phyloP scores from a whole-genome alignment of 2,888 invertebrate genomes.

The Antitype chi region DNA sequence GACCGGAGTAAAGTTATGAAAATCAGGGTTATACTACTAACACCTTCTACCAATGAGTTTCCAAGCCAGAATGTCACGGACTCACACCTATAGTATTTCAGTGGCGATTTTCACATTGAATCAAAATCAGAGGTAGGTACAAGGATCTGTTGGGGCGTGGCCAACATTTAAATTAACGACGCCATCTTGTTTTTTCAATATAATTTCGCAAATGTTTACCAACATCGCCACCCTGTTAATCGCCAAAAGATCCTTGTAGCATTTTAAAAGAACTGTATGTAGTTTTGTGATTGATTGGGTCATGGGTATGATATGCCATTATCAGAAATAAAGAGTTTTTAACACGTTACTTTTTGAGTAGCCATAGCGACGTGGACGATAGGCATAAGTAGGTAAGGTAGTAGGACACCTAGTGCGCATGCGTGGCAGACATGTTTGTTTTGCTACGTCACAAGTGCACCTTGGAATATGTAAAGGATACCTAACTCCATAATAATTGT shows the following conservation, averaged over 20 bases:
- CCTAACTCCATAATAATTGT: slow-evolving; percentile 54
- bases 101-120: not conserved
- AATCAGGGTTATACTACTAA: too few species aligned
- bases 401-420: slow-evolving; percentile 35
- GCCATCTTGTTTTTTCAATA: not conserved
- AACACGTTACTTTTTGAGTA: not conserved
- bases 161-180: not conserved
- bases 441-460: slow-evolving; percentile 43
- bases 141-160: not conserved
- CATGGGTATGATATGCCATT: not conserved
- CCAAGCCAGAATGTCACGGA: not conserved
- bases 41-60: not conserved
- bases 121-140: not conserved
- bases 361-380: not conserved
- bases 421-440: slow-evolving; percentile 41
- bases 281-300: not conserved
- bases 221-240: not conserved
- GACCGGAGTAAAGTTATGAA: too few species aligned
- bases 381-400: slow-evolving; percentile 53
- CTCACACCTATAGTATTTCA: not conserved
- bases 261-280: not conserved
- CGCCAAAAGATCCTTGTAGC: not conserved
- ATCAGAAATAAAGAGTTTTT: not conserved
- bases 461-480: slow-evolving; percentile 65
- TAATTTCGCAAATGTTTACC: not conserved